phyloP scores from a whole-genome alignment of 2,797 vertebrate species.

The Antennarius maculatus region DNA sequence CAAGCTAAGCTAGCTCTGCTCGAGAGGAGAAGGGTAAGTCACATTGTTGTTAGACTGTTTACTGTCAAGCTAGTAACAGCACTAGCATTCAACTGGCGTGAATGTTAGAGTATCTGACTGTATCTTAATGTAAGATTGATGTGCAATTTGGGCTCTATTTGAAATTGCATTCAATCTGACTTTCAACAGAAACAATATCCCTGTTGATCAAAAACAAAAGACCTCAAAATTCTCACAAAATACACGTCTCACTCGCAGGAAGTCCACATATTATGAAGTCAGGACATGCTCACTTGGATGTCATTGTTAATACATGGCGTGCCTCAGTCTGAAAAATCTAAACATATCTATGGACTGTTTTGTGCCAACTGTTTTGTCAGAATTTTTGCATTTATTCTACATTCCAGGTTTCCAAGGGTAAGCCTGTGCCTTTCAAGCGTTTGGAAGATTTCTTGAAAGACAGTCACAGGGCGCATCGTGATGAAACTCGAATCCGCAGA shows the following conservation, averaged over 20 bases:
- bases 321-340: no score
- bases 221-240: no score
- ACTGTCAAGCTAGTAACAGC: neutral
- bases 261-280: no score
- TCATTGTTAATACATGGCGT: no score
- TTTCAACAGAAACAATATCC: no score
- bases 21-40: slow-evolving; percentile 86
- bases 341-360: neutral
- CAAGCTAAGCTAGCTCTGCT: slow-evolving; percentile 91
- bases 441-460: slow-evolving; percentile 88
- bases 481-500: slow-evolving; percentile 82
- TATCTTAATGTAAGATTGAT: no score
- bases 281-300: no score
- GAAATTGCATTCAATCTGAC: neutral
- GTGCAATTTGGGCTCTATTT: neutral
- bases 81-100: neutral
- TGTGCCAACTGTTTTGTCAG: neutral
- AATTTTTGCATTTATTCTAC: neutral
- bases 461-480: slow-evolving; percentile 81
- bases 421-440: slow-evolving; percentile 87
- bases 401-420: slow-evolving; percentile 83
- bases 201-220: no score
- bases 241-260: no score
- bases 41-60: neutral
- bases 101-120: no score